Conservation (phyloP, 2,888 invertebrate species). For the Caradrina clavipalpis region DNA sequence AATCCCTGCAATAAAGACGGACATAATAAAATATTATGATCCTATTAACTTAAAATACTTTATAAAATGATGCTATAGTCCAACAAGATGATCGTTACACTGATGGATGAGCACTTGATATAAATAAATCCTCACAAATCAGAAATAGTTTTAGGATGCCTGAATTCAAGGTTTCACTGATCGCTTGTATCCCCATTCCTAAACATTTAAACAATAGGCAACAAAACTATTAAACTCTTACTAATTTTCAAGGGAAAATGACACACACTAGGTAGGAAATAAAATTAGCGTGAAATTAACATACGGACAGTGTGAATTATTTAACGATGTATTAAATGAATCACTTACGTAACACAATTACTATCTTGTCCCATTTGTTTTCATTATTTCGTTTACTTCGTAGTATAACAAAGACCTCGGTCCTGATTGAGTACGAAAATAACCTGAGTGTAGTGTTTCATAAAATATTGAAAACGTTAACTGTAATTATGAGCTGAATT, state of each 20-base stretch:
- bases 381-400: constrained; percentile 37
- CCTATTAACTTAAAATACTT: constrained; percentile 40
- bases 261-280: constrained; percentile 18
- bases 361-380: constrained; percentile 54
- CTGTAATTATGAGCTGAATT: not conserved
- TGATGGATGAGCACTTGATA: constrained; percentile 46
- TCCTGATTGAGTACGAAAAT: constrained; percentile 49
- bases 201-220: constrained; percentile 29
- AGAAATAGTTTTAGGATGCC: constrained; percentile 50
- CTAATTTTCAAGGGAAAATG: constrained; percentile 27
- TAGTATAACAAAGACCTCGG: constrained; percentile 36
- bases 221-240: constrained; percentile 19
- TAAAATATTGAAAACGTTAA: constrained; percentile 32
- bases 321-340: constrained; percentile 44
- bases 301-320: constrained; percentile 40
- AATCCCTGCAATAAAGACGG: not conserved
- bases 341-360: constrained; percentile 42
- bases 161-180: constrained; percentile 44
- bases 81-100: constrained; percentile 30
- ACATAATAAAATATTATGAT: constrained; percentile 28
- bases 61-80: constrained; percentile 34
- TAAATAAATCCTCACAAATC: constrained; percentile 51
- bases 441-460: constrained; percentile 47
- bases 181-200: constrained; percentile 21
- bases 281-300: constrained; percentile 45